These are phyloP conservation scores for Maconellicoccus hirsutus DNA, from an alignment of 1,140 invertebrate species.

Conservation along the genomic window DNA sequence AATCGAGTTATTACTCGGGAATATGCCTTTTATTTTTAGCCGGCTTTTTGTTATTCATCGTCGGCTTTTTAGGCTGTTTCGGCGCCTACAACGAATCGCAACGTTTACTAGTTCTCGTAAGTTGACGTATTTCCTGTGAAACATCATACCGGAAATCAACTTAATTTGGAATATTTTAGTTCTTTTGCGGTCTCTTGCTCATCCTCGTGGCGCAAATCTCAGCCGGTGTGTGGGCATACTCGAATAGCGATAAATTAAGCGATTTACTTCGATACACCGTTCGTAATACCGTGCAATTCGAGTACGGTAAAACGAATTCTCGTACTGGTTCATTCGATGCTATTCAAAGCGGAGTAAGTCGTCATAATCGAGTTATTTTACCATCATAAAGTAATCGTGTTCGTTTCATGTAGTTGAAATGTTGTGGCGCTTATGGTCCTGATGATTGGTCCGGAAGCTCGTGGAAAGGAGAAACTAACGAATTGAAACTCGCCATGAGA, in stretches of 20 bases:
- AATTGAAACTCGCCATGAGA: constrained; percentile 32
- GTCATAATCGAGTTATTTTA: constrained; percentile 20
- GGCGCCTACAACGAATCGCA: constrained; percentile 76
- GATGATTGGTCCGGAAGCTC: constrained; percentile 55
- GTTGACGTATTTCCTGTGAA: constrained; percentile 25
- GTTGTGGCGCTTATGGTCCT: constrained; percentile 58
- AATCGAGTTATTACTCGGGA: constrained; percentile 55
- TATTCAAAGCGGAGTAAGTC: constrained; percentile 50
- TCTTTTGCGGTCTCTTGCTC: constrained; percentile 59
- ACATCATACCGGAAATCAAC: not conserved
- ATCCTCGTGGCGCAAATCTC: constrained; percentile 66
- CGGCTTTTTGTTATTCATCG: constrained; percentile 66
- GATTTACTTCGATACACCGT: constrained; percentile 47
- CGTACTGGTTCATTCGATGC: constrained; percentile 53
- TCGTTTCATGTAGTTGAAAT: constrained; percentile 43
- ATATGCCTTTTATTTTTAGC: constrained; percentile 63
- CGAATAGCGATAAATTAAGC: constrained; percentile 51
- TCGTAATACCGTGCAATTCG: constrained; percentile 50
- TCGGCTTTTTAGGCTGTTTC: constrained; percentile 83
- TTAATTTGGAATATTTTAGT: constrained; percentile 38
- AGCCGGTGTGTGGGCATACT: constrained; percentile 57
- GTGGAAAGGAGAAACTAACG: constrained; percentile 38
- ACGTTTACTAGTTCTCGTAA: constrained; percentile 71
- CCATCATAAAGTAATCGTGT: not conserved
- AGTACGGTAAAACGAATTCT: constrained; percentile 50